Percentiles rank a stretch among this genome's conserved stretches.
These are phyloP conservation scores for Mya arenaria DNA, from an alignment of 1,140 invertebrate species.

Conservation along the genomic window DNA sequence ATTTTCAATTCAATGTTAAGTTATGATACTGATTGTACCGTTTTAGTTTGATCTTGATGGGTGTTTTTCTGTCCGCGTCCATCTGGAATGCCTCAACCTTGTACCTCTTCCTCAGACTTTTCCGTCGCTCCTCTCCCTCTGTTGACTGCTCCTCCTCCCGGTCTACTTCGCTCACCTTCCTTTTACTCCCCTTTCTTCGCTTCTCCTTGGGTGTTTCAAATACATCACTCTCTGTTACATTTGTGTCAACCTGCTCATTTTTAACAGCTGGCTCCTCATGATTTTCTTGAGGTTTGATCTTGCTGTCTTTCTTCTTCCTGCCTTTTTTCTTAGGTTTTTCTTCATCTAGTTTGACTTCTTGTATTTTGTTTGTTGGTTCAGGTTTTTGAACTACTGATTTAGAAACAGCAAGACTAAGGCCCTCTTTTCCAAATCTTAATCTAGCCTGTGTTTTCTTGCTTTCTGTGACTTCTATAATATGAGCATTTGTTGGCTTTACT, in stretches of 20 bases:
- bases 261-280: neutral
- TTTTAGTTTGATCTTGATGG: slow-evolving; percentile 54
- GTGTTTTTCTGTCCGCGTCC: slow-evolving; percentile 52
- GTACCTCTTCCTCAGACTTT: slow-evolving; percentile 43
- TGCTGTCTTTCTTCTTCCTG: neutral
- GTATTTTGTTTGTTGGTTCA: no score
- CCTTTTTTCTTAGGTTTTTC: neutral
- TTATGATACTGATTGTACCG: slow-evolving; percentile 18
- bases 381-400: no score
- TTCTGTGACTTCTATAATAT: slow-evolving; percentile 37
- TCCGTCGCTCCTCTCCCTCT: slow-evolving; percentile 20
- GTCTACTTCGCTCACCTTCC: neutral
- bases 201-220: slow-evolving; percentile 26
- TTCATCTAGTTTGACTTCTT: no score
- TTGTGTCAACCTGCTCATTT: neutral
- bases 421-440: slow-evolving; percentile 42
- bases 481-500: slow-evolving; percentile 34
- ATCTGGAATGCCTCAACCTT: slow-evolving; percentile 51
- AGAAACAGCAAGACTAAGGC: no score
- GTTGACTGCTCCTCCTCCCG: neutral
- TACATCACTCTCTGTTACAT: slow-evolving; percentile 15
- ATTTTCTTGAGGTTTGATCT: no score
- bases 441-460: slow-evolving; percentile 44
- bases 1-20: no score
- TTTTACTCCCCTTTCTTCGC: neutral